A percentile compares a stretch with the other conserved stretches of the same genome.
These are phyloP conservation scores for Dromius quadrimaculatus DNA, from an alignment of 2,888 invertebrate genomes.

Conservation along the genomic window DNA sequence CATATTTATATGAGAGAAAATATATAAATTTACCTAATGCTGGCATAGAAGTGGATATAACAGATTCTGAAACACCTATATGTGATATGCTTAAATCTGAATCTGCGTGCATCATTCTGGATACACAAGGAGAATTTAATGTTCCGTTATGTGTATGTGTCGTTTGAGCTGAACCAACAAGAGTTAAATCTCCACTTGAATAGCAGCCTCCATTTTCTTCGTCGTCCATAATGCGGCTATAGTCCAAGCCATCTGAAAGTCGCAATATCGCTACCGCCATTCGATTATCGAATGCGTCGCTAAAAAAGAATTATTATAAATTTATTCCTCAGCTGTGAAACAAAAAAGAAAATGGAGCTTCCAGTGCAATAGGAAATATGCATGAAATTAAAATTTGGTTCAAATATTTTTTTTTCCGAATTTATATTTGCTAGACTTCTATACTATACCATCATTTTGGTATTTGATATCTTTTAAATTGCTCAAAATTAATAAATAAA, in stretches of 20 bases:
- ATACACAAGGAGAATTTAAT: constrained; percentile 66
- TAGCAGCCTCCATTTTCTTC: constrained; percentile 63
- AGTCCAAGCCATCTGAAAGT: constrained; percentile 88
- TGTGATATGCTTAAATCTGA: constrained; percentile 77
- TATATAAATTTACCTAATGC: constrained; percentile 55
- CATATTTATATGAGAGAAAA: background rate
- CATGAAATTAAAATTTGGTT: too few relatives aligned
- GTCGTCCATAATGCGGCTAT: constrained; percentile 66
- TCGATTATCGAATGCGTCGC: constrained; percentile 86
- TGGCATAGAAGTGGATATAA: constrained; percentile 58
- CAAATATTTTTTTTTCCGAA: too few relatives aligned
- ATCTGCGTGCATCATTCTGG: constrained; percentile 76
- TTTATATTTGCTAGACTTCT: too few relatives aligned
- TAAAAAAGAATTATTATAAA: background rate
- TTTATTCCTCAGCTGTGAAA: too few relatives aligned
- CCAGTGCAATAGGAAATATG: too few relatives aligned
- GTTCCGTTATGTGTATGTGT: constrained; percentile 54
- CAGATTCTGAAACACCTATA: constrained; percentile 60
- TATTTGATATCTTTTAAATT: too few relatives aligned
- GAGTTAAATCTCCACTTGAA: constrained; percentile 64
- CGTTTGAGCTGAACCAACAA: constrained; percentile 63
- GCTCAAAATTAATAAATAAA: too few relatives aligned
- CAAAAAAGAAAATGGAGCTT: too few relatives aligned
- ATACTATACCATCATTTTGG: too few relatives aligned
- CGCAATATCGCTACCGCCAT: constrained; percentile 91